phyloP scores from a whole-genome alignment of 2,113 vertebrate species.

The Micromys minutus region DNA sequence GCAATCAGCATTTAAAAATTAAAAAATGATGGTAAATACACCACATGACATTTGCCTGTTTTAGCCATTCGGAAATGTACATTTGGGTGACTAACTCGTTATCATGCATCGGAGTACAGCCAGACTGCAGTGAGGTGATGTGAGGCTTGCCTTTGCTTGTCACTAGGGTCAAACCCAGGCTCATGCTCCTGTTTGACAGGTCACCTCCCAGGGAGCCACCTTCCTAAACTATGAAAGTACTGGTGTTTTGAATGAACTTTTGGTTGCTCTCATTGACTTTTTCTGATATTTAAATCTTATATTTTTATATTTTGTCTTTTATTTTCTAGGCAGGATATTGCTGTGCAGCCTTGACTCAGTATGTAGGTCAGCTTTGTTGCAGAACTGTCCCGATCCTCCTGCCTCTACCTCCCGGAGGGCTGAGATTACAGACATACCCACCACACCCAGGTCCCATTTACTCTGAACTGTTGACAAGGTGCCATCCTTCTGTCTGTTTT shows the following conservation, averaged over 20 bases:
- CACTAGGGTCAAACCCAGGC: background rate
- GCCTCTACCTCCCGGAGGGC: background rate
- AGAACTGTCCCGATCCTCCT: background rate
- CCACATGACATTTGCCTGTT: background rate
- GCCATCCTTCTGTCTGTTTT: background rate
- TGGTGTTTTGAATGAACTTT: background rate
- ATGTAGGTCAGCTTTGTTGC: background rate
- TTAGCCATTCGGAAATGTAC: background rate
- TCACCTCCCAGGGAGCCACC: background rate
- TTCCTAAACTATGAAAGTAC: background rate
- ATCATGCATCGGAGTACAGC: background rate
- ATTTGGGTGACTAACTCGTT: conserved; percentile 20
- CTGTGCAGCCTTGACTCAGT: background rate
- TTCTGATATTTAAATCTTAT: background rate
- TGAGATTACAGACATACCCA: background rate
- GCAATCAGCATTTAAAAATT: background rate
- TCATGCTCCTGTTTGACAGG: background rate
- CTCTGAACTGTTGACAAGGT: background rate
- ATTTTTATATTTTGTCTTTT: background rate
- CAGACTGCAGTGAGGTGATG: background rate
- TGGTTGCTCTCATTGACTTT: background rate
- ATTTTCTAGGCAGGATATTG: background rate
- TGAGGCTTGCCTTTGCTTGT: background rate
- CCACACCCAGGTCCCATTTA: background rate
- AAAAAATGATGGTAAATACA: background rate